Conservation (phyloP, 35 echinoderm and acorn worm species). For the Lytechinus pictus region DNA sequence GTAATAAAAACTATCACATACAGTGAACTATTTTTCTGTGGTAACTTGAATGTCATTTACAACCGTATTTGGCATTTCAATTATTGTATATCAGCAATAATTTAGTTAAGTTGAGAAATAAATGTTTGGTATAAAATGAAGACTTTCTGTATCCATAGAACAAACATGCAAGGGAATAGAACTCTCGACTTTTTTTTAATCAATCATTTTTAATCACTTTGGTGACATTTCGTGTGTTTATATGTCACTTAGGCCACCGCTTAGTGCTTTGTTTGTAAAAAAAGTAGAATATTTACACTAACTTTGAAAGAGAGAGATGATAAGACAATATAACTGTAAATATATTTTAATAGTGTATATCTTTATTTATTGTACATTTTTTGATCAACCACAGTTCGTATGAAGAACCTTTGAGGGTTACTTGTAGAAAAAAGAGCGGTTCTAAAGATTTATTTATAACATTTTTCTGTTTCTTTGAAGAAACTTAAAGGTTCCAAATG, state of each 20-base stretch:
- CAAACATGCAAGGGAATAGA: not conserved
- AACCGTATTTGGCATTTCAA: not conserved
- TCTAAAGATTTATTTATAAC: too few species aligned
- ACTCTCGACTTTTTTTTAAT: not conserved
- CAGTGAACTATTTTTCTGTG: not conserved
- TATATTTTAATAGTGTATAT: not conserved
- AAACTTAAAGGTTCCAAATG: too few species aligned
- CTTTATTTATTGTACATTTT: not conserved
- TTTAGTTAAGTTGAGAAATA: not conserved
- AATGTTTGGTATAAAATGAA: not conserved
- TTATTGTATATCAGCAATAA: not conserved
- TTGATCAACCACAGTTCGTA: not conserved
- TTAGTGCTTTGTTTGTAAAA: conserved; percentile 19
- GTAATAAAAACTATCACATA: too few species aligned
- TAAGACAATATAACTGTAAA: not conserved
- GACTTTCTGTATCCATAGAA: not conserved
- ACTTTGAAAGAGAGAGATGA: not conserved
- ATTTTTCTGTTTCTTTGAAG: too few species aligned
- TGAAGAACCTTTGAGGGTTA: too few species aligned
- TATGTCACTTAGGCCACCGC: not conserved
- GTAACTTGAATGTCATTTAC: not conserved
- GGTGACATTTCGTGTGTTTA: not conserved
- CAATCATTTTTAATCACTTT: not conserved
- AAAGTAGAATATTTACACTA: not conserved
- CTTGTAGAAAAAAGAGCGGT: too few species aligned